These are phyloP conservation scores for Cataglyphis rosenhaueri DNA, from an alignment of 2,888 invertebrate genomes.

Conservation along the genomic window DNA sequence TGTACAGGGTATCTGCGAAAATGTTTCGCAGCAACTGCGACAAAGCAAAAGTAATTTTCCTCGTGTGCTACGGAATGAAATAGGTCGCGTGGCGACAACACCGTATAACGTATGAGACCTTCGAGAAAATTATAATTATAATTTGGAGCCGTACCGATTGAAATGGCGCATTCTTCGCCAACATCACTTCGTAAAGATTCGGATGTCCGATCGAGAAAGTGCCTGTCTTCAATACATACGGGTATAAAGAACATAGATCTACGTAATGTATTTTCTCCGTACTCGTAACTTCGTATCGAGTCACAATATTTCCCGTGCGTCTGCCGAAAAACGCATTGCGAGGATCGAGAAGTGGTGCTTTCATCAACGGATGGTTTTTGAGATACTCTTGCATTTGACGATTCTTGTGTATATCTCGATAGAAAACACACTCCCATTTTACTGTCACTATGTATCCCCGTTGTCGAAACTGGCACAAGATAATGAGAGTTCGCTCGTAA, in stretches of 20 bases:
- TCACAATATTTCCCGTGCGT: not conserved
- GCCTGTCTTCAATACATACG: too few relatives aligned
- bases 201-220: not conserved
- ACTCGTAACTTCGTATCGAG: not conserved
- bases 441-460: not conserved
- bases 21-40: not conserved
- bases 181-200: not conserved
- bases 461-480: not conserved
- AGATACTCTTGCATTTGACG: not conserved
- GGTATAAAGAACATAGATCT: too few relatives aligned
- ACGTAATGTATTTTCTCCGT: conserved; percentile 4
- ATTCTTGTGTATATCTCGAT: not conserved
- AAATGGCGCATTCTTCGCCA: not conserved
- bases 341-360: not conserved
- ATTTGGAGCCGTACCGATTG: not conserved
- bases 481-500: not conserved
- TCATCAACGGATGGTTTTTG: not conserved
- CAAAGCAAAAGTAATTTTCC: not conserved
- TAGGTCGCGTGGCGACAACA: not conserved
- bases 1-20: not conserved
- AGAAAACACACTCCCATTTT: not conserved
- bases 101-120: not conserved
- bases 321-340: not conserved
- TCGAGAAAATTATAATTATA: not conserved
- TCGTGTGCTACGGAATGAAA: not conserved